Evolutionary conservation across 2,888 invertebrate genomes (phyloP), one percentile per base, ranked within the genome.

Genomic region (Tenthredo amoena): DNA sequence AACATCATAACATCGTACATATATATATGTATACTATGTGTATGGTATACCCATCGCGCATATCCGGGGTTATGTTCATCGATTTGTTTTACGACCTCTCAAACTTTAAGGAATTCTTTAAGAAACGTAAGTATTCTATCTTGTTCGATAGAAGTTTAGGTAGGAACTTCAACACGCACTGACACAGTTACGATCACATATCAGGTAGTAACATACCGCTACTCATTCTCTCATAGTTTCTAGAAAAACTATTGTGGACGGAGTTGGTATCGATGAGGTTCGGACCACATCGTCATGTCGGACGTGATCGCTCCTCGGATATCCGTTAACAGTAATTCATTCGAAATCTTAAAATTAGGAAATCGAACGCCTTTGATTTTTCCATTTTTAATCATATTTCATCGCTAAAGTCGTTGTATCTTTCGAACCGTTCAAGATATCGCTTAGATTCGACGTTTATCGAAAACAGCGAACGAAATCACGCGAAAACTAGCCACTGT

Each of bases 81-180:
- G 77, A 77, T 77, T 77, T 77, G 77, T 77, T 77, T 77, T 77
- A 77, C 77, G 77, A 77, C 77, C 55, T 10, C 31, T 18, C 31
- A 55, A 77, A 50, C 26, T 55, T 77, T 77, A 15, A 34, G 77
- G 55, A 77, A 77, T 77, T 77, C 77, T 77, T 55, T 15, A 43
- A 5, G 47, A 77, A 77, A 77, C 77, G 18, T 50, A 77, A 12
- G 55, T 77, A 26, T 43, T 40, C 55, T 55, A 55, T 55, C 55
- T 55, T 55, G 7, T 55, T 55, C 55, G 55, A 55, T 55, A 55
- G 7, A 55, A 55, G n/a, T n/a, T 55, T 55, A n/a, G 7, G 55
- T 55, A n/a, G 7, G 7, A 55, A n/a, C 55, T 10, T 55, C n/a
- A 7, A 21, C 26, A 62, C 26, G 1, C 26, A 62, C 26, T n/a